Evolutionary conservation across 2,888 invertebrate species (phyloP).

Genomic region (Maniola hyperantus): DNA sequence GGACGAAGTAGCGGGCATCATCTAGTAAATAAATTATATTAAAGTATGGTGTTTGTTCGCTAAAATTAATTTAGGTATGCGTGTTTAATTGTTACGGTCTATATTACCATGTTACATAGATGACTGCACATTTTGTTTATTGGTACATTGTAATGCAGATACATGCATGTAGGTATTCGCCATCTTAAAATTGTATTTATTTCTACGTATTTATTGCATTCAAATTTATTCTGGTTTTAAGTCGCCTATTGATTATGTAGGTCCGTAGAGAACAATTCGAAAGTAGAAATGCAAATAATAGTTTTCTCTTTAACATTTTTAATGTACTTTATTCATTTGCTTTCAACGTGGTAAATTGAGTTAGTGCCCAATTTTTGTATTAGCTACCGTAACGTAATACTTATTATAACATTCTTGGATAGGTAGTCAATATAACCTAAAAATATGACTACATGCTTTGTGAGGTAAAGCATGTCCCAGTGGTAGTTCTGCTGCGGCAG

Average conservation of each 20-base stretch:
- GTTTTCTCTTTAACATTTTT: slow-evolving; percentile 18
- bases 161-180: slow-evolving; percentile 23
- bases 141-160: slow-evolving; percentile 4
- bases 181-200: slow-evolving; percentile 26
- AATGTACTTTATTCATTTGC: not conserved
- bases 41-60: no score
- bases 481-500: no score
- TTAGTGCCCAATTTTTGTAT: not conserved
- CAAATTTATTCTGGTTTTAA: slow-evolving; percentile 31
- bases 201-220: slow-evolving; percentile 22
- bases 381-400: no score
- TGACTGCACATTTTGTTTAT: slow-evolving; percentile 27
- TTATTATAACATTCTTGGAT: no score
- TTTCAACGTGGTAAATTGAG: not conserved
- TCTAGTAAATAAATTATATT: no score
- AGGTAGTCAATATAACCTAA: no score
- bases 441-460: no score
- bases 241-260: slow-evolving; percentile 32
- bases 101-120: slow-evolving; percentile 29
- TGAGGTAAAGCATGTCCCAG: no score
- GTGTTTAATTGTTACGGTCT: slow-evolving; percentile 16
- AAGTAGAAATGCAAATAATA: slow-evolving; percentile 23
- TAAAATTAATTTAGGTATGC: not conserved
- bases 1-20: no score
- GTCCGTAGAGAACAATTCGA: slow-evolving; percentile 25